These are phyloP conservation scores for Podarcis raffonei DNA, from an alignment of 2,113 vertebrate species.

Conservation along the genomic window DNA sequence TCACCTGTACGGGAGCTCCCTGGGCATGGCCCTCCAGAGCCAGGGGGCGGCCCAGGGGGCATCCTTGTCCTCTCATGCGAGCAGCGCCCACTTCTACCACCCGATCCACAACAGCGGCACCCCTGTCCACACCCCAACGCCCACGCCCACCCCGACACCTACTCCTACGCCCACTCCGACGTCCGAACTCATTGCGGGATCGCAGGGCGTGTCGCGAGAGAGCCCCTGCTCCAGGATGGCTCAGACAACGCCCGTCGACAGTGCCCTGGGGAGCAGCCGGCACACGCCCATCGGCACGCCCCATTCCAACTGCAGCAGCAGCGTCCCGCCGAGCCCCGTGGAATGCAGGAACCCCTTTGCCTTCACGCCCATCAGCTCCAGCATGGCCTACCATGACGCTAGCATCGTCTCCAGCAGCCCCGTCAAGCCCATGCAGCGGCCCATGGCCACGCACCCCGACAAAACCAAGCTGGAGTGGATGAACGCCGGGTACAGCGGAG, in stretches of 20 bases:
- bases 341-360: conserved; percentile 98
- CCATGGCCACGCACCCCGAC: conserved; percentile 96
- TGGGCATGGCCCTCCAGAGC: conserved; percentile 82
- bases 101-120: conserved; percentile 85
- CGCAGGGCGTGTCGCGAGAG: conserved; percentile 85
- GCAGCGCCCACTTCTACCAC: conserved; percentile 83
- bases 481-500: conserved; percentile 87
- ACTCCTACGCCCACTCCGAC: conserved; percentile 91
- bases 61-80: conserved; percentile 77
- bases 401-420: conserved; percentile 93
- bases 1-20: conserved; percentile 81
- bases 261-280: conserved; percentile 90
- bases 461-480: conserved; percentile 98
- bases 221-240: conserved; percentile 90
- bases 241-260: conserved; percentile 92
- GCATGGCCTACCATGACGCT: conserved; percentile 90
- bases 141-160: conserved; percentile 83
- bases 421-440: conserved; percentile 97
- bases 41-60: conserved; percentile 78
- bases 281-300: conserved; percentile 94
- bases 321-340: conserved; percentile 93
- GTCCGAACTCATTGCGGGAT: conserved; percentile 87
- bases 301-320: conserved; percentile 96
- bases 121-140: conserved; percentile 86
- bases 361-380: conserved; percentile 97